phyloP scores from a whole-genome alignment of 2,888 invertebrate species.

The Drosophila incognita region DNA sequence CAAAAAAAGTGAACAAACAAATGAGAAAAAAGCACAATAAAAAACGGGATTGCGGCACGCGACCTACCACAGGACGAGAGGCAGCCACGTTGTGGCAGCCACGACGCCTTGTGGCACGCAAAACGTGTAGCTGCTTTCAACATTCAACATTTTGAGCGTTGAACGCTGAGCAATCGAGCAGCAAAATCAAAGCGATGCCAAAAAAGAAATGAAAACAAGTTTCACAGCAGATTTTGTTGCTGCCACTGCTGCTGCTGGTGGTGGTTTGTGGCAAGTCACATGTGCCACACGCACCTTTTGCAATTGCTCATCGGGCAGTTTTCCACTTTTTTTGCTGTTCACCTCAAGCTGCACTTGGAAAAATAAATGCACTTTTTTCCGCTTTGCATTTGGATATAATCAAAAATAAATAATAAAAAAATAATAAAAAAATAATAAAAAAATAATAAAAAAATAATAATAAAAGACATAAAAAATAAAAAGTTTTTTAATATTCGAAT shows the following conservation, averaged over 20 bases:
- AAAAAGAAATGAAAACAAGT: constrained; percentile 68
- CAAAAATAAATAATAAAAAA: not conserved
- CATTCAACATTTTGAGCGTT: constrained; percentile 39
- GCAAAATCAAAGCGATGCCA: constrained; percentile 73
- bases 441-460: not conserved
- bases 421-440: no score
- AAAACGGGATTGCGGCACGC: constrained; percentile 76
- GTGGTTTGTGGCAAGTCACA: constrained; percentile 72
- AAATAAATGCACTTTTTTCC: not conserved
- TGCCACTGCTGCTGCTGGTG: constrained; percentile 53
- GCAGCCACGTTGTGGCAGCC: constrained; percentile 41
- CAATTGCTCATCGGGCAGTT: constrained; percentile 57
- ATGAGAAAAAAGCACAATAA: constrained; percentile 79
- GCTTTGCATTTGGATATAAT: not conserved
- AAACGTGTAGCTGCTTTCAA: constrained; percentile 14
- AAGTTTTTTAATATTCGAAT: not conserved
- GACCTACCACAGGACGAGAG: constrained; percentile 73
- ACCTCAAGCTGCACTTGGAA: constrained; percentile 67
- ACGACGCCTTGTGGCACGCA: constrained; percentile 6
- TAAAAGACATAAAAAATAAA: not conserved
- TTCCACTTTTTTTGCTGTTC: constrained; percentile 42
- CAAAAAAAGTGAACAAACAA: constrained; percentile 70
- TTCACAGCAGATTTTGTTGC: constrained; percentile 51
- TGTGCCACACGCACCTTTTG: constrained; percentile 74
- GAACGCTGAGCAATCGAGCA: constrained; percentile 70